Conservation (phyloP, 2,113 vertebrate species). For the Daubentonia madagascariensis region DNA sequence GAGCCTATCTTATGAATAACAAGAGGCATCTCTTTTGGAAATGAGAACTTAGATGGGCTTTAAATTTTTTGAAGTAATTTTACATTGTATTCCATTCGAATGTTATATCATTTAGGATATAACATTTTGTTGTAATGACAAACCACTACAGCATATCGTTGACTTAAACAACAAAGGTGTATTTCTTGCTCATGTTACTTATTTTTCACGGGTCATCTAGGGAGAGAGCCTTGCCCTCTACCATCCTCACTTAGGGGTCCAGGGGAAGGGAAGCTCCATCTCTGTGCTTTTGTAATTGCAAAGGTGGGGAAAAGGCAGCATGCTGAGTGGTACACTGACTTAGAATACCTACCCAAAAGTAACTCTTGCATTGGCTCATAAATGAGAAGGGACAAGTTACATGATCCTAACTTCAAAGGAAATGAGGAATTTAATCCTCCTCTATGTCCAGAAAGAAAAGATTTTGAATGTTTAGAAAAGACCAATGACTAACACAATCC, state of each 20-base stretch:
- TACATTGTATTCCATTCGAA: not conserved
- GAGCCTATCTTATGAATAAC: not conserved
- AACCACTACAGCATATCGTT: not conserved
- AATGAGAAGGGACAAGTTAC: no score
- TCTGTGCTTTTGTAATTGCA: not conserved
- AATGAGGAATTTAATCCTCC: not conserved
- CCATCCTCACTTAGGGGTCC: not conserved
- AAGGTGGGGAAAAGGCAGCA: not conserved
- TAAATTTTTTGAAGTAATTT: not conserved
- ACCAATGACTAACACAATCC: not conserved
- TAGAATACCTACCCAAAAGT: not conserved
- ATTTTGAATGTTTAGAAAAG: not conserved
- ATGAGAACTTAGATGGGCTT: not conserved
- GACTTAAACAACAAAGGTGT: not conserved
- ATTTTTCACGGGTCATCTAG: not conserved
- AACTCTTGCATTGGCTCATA: no score
- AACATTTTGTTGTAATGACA: not conserved
- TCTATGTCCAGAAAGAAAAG: not conserved
- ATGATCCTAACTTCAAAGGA: not conserved
- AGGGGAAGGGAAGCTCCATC: not conserved
- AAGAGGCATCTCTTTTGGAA: not conserved
- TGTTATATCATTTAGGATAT: not conserved
- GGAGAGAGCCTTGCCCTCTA: not conserved
- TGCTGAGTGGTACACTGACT: not conserved
- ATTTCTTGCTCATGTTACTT: not conserved